These are phyloP conservation scores for Unio pictorum DNA, from an alignment of 2,888 invertebrate species.

Conservation along the genomic window DNA sequence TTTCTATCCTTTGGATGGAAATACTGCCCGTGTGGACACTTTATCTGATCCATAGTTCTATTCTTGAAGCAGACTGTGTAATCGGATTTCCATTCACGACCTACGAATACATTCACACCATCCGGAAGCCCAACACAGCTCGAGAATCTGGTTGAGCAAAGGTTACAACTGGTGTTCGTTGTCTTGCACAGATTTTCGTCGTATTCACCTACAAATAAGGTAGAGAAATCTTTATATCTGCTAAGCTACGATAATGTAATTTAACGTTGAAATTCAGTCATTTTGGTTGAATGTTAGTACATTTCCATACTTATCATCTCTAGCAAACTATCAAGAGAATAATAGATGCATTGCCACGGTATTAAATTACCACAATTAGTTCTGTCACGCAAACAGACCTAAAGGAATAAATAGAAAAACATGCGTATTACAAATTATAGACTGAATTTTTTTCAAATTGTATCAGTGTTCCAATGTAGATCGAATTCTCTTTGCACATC, in stretches of 20 bases:
- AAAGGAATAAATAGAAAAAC: too few species aligned
- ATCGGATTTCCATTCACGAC: constrained; percentile 15
- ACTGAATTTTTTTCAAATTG: too few species aligned
- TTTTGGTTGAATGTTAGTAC: too few species aligned
- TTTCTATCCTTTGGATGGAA: constrained; percentile 14
- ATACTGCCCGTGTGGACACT: constrained; percentile 13
- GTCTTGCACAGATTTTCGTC: constrained; percentile 17
- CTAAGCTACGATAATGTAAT: not conserved
- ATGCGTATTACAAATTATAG: too few species aligned
- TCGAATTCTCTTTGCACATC: too few species aligned
- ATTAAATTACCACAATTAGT: too few species aligned
- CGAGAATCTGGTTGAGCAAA: constrained; percentile 18
- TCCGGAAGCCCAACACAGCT: constrained; percentile 20
- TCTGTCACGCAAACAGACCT: too few species aligned
- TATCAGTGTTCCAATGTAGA: too few species aligned
- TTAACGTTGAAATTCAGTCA: too few species aligned
- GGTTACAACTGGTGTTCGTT: constrained; percentile 6
- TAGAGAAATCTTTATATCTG: not conserved
- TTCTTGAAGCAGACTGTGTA: constrained; percentile 19
- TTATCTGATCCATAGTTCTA: constrained; percentile 16
- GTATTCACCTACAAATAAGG: constrained; percentile 19
- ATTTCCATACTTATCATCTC: too few species aligned
- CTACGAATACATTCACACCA: constrained; percentile 19
- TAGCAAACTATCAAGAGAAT: too few species aligned
- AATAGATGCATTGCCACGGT: too few species aligned